These are phyloP conservation scores for Margarornis squamiger DNA, from an alignment of 2,797 vertebrate species.

Conservation along the genomic window DNA sequence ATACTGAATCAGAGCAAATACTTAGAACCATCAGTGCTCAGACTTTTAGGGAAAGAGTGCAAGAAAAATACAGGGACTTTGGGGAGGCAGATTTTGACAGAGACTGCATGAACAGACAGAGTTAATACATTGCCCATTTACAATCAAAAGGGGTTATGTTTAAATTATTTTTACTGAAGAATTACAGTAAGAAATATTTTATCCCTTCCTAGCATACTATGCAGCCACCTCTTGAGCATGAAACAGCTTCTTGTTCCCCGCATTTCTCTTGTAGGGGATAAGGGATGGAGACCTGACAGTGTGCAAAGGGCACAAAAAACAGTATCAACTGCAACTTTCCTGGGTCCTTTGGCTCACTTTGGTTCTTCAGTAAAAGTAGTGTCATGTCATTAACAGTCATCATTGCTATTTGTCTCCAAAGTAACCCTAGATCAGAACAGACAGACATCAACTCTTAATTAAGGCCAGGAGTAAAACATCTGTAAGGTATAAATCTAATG, in stretches of 20 bases:
- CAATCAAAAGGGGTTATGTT: neutral
- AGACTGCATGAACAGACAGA: neutral
- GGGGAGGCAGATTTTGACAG: fast-evolving
- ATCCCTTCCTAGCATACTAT: neutral
- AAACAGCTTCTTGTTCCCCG: neutral
- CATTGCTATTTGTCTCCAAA: neutral
- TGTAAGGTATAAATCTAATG: neutral
- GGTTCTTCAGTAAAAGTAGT: neutral
- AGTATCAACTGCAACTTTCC: neutral
- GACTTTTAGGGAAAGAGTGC: neutral
- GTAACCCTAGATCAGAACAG: neutral
- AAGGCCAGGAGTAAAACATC: neutral
- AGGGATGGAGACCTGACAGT: neutral
- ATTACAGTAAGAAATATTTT: neutral
- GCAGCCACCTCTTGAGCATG: neutral
- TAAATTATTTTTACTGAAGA: neutral
- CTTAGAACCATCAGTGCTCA: neutral
- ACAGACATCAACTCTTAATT: neutral
- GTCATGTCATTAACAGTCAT: neutral
- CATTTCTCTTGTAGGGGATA: neutral
- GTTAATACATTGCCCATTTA: neutral
- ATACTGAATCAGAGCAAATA: neutral
- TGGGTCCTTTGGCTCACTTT: neutral
- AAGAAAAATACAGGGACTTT: neutral
- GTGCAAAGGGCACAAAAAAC: neutral